phyloP scores from a whole-genome alignment of 1,140 invertebrate genomes.

The Pararge aegeria region DNA sequence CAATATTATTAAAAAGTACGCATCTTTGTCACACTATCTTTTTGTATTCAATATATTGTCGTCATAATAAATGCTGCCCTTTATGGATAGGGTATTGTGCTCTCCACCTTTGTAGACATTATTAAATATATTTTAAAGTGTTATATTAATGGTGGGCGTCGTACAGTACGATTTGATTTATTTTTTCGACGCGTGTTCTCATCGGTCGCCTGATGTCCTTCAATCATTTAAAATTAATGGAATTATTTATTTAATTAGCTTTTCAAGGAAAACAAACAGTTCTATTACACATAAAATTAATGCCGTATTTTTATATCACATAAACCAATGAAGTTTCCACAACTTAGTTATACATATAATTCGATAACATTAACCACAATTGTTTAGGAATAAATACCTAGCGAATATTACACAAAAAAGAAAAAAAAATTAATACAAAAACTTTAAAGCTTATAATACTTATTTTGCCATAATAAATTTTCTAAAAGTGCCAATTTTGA shows the following conservation, averaged over 20 bases:
- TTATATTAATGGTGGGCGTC: conserved; percentile 79
- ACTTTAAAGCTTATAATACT: no score
- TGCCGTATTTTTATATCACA: no score
- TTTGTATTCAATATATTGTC: conserved; percentile 79
- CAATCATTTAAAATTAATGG: conserved; percentile 53
- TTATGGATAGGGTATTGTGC: conserved; percentile 73
- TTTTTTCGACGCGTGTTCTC: conserved; percentile 77
- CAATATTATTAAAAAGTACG: conserved; percentile 80
- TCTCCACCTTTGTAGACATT: conserved; percentile 74
- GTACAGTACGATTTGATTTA: conserved; percentile 72
- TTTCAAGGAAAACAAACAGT: no score
- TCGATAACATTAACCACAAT: no score
- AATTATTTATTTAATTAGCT: conserved; percentile 9
- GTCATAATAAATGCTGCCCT: conserved; percentile 77
- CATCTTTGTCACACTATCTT: conserved; percentile 78
- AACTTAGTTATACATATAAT: no score
- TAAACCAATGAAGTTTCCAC: no score
- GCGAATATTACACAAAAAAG: no score
- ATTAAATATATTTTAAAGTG: conserved; percentile 79
- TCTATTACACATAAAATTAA: no score
- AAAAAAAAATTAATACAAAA: no score
- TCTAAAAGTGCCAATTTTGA: no score
- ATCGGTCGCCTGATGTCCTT: conserved; percentile 55
- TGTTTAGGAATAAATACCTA: no score
- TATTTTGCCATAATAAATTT: no score